phyloP scores from a whole-genome alignment of 2,888 invertebrate species.

The Loripinus fragilis region DNA sequence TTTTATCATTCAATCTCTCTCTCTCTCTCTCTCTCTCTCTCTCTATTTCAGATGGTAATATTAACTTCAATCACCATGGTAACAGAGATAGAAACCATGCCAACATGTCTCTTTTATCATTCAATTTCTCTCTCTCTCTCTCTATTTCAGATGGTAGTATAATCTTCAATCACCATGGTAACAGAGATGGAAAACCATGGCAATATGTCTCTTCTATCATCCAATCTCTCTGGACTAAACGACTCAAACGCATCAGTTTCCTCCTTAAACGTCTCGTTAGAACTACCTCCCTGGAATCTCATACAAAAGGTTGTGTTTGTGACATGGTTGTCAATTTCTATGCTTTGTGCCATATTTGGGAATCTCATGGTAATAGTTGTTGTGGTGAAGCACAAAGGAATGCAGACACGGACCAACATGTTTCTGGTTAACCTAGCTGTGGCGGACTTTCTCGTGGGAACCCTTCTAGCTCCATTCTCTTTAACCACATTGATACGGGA shows the following conservation, averaged over 20 bases:
- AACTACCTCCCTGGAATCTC: slow-evolving; percentile 25
- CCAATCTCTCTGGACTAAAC: not conserved
- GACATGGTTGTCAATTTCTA: slow-evolving; percentile 79
- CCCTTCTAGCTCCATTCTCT: slow-evolving; percentile 83
- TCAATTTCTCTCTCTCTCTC: not conserved
- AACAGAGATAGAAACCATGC: too few species aligned
- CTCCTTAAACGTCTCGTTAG: not conserved
- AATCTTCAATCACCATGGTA: not conserved
- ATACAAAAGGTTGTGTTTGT: slow-evolving; percentile 75
- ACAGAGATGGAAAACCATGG: not conserved
- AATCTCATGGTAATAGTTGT: slow-evolving; percentile 84
- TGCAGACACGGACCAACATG: slow-evolving; percentile 84
- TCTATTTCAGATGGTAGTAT: not conserved
- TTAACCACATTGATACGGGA: slow-evolving; percentile 82
- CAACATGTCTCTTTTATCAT: too few species aligned
- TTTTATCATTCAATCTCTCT: not conserved
- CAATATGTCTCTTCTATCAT: not conserved
- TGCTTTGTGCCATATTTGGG: slow-evolving; percentile 82
- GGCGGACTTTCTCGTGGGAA: slow-evolving; percentile 83
- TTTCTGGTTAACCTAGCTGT: slow-evolving; percentile 84
- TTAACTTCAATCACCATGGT: too few species aligned
- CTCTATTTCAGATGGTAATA: too few species aligned
- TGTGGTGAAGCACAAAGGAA: slow-evolving; percentile 82
- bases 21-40: too few species aligned
- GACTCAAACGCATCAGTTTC: not conserved